Conservation (phyloP, 2,888 invertebrate genomes). For the Epicampocera succincta region DNA sequence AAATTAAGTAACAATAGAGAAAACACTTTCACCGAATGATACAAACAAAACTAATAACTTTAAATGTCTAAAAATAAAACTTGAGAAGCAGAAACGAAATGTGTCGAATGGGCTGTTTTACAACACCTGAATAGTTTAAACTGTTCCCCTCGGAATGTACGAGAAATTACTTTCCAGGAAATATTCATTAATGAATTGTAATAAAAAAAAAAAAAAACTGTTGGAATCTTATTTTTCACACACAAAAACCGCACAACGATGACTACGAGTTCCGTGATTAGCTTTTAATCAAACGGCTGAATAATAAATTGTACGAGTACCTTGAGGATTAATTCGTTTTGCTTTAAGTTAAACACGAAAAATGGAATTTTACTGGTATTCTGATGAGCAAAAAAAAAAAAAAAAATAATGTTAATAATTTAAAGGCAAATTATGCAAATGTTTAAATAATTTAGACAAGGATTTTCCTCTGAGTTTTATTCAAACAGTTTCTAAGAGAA, state of each 20-base stretch:
- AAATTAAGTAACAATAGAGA: not conserved
- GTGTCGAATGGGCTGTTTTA: too few species aligned
- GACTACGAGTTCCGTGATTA: constrained; percentile 34
- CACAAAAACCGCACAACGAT: constrained; percentile 4
- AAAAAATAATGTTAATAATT: too few species aligned
- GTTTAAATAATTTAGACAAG: too few species aligned
- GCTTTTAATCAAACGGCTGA: constrained; percentile 45
- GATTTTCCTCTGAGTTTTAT: too few species aligned
- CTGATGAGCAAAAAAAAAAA: not conserved
- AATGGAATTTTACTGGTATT: not conserved
- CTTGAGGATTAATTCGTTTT: constrained; percentile 39
- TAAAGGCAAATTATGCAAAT: too few species aligned
- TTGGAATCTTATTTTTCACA: not conserved
- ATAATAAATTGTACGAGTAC: constrained; percentile 53
- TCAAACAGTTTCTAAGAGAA: too few species aligned
- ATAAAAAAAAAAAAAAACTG: not conserved
- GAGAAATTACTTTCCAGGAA: constrained; percentile 32
- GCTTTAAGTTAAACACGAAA: constrained; percentile 1
- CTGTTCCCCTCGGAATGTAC: too few species aligned
- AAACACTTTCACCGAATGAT: too few species aligned
- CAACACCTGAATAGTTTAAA: too few species aligned
- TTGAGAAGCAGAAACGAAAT: too few species aligned
- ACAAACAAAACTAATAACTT: too few species aligned
- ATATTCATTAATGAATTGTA: constrained; percentile 33
- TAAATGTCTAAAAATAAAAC: too few species aligned